Evolutionary conservation across 2,113 vertebrate genomes (phyloP), one percentile per base, ranked within the genome.

Genomic region (Elaphurus davidianus): DNA sequence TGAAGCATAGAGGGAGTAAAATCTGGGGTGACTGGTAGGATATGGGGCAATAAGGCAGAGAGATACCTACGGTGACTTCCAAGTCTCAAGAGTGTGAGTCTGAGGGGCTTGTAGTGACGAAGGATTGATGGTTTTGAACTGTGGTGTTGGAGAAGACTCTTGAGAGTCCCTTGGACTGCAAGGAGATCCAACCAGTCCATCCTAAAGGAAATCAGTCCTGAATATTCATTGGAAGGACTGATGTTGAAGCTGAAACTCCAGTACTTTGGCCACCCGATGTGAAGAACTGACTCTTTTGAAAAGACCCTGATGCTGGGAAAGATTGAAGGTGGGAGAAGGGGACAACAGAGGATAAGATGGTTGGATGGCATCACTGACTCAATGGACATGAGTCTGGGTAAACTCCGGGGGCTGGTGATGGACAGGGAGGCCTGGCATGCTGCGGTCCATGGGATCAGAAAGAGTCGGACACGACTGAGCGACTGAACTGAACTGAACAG

Each of bases 91-190:
- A 16, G 45, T 47, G 71, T 28, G 16, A 50, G 50, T 10, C 5
- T 2, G 2, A 36, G 28, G 25, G 6, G 17, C 59, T 59, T 15
- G 0, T n/a, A 52, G 30, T 27, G 25, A 10, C 16, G 0, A 40
- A 71, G 19, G n/a, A 40, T 23, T 40, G 64, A 71, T 71, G 64
- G 19, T 36, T 36, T 71, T 71, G n/a, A 71, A 71, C 67, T 40
- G 67, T 71, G 64, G 64, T 71, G 64, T 36, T 36, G n/a, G 67
- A 40, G 2, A 71, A 71, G 67, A 71, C 67, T 40, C 19, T 71
- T 40, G 5, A 71, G 67, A 71, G n/a, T 71, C n/a, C n/a, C 10
- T 23, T 71, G 19, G 67, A 71, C 67, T 23, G 10, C 67, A 71
- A 40, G 2, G 67, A 71, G n/a, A 40, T 71, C 19, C 64, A 71